Percentiles rank a stretch among this genome's conserved stretches.
Evolutionary conservation across 2,113 vertebrate genomes (phyloP).

Genomic region (Ameiurus melas): DNA sequence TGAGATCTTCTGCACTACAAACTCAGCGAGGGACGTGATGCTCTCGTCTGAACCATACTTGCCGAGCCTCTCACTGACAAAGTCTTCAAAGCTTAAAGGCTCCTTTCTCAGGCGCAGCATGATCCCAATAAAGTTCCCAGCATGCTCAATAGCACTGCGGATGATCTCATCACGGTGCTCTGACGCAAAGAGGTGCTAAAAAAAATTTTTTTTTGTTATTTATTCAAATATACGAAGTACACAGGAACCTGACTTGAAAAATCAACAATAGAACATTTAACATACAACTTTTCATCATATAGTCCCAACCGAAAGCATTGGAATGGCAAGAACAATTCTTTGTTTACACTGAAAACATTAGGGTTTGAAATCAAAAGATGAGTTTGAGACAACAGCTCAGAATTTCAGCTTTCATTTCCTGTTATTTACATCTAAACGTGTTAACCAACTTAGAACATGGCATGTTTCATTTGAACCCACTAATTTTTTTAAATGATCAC

Average conservation of each 20-base stretch:
- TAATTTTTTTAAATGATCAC: too few species aligned
- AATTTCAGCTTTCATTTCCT: too few species aligned
- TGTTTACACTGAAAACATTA: too few species aligned
- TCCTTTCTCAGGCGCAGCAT: slow-evolving; percentile 89
- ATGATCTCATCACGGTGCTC: slow-evolving; percentile 96
- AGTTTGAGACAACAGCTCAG: too few species aligned
- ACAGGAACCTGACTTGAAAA: neutral
- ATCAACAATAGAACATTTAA: neutral
- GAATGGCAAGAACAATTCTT: too few species aligned
- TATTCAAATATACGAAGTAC: neutral
- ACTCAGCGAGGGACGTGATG: slow-evolving; percentile 96
- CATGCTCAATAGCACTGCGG: slow-evolving; percentile 94
- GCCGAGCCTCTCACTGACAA: slow-evolving; percentile 86
- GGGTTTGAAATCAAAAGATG: too few species aligned
- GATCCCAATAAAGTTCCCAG: slow-evolving; percentile 95
- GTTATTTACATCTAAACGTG: too few species aligned
- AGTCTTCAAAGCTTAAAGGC: slow-evolving; percentile 86
- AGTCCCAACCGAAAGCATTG: too few species aligned
- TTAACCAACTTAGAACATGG: too few species aligned
- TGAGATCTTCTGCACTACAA: slow-evolving; percentile 95
- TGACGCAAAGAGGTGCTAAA: slow-evolving; percentile 94
- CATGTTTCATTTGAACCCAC: too few species aligned
- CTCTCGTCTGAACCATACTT: slow-evolving; percentile 96
- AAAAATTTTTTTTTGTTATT: neutral
- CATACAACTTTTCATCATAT: too few species aligned